A percentile compares a stretch with the other conserved stretches of the same genome.
Conservation (phyloP, 1,140 invertebrate species). For the Halesus radiatus region DNA sequence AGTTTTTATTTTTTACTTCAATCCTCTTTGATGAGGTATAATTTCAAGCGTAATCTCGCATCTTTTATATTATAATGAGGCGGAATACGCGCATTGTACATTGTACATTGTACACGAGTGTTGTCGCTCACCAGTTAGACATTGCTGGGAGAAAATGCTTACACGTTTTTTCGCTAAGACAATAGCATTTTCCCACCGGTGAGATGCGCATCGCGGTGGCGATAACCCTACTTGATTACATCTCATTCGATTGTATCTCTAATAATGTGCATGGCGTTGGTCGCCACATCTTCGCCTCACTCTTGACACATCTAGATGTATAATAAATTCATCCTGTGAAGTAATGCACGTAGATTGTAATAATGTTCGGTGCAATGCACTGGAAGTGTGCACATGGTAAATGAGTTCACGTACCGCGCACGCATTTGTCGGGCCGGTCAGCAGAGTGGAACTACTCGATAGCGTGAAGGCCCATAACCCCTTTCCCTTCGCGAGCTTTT, state of each 20-base stretch:
- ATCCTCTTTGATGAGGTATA: too few species aligned
- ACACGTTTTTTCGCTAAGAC: neutral
- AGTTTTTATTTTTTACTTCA: too few species aligned
- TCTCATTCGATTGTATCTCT: neutral
- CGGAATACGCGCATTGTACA: too few species aligned
- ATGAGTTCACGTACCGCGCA: neutral
- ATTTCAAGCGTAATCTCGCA: too few species aligned
- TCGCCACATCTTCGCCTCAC: neutral
- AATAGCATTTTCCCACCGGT: constrained; percentile 8
- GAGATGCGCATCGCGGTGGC: neutral
- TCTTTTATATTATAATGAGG: too few species aligned
- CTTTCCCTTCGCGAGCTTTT: neutral
- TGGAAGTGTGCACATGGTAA: neutral
- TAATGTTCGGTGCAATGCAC: neutral
- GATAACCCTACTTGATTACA: neutral
- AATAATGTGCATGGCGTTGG: neutral
- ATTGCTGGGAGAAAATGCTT: too few species aligned
- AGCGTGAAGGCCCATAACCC: constrained; percentile 12
- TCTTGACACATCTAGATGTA: neutral
- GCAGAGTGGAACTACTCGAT: neutral
- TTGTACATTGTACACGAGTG: too few species aligned
- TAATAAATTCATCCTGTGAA: neutral
- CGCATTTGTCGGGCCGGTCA: neutral
- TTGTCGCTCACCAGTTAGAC: too few species aligned
- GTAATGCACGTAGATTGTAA: neutral